Base-by-base conservation (phyloP, 2,113 vertebrate species). In the Macaca mulatta region DNA sequence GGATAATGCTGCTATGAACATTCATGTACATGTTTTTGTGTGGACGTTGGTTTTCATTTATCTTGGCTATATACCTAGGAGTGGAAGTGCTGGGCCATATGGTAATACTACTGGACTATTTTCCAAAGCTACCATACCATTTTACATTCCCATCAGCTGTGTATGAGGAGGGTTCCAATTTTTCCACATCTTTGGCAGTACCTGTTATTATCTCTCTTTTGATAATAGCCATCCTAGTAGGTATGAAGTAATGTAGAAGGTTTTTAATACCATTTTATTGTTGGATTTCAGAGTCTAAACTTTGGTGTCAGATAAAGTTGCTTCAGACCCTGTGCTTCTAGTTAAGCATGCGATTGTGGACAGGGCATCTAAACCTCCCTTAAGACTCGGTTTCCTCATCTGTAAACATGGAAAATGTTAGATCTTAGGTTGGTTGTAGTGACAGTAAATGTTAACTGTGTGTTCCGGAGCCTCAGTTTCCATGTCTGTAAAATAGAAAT, bases 391-490 rank as follows among this genome's bases (percentile, higher is more conserved):
- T 57, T 92, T 70, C 79, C 75, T 92, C 9, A 16, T 85, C 52
- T 83, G 52, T 79, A 57, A 84, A 30, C 18, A 70, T 77, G 87
- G 48, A 59, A 82, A 18, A 72, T 87, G 55, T 12, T 72, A 75
- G n/a, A 81, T 81, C n/a, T 80, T 81, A 67, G n/a, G 45, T 70
- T 1, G 6, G 12, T 27, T n/a, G 0, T 70, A 67, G 23, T 48
- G 67, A 77, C 48, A 70, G 1, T 82, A 77, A 74, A 35, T 55
- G 16, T 72, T 83, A 88, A 23, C 3, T 83, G 1, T 96, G 32
- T 90, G 81, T 83, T 96, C 25, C 52, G 78, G 59, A 90, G 50
- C 43, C 43, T 97, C 48, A 80, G 8, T 89, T 80, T 93, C 35
- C 18, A 38, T 80, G 32, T 75, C 55, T 67, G 48, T 50, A 79